Conservation (phyloP, 53 echinoderm and acorn worm genomes). For the Holothuria leucospilota region DNA sequence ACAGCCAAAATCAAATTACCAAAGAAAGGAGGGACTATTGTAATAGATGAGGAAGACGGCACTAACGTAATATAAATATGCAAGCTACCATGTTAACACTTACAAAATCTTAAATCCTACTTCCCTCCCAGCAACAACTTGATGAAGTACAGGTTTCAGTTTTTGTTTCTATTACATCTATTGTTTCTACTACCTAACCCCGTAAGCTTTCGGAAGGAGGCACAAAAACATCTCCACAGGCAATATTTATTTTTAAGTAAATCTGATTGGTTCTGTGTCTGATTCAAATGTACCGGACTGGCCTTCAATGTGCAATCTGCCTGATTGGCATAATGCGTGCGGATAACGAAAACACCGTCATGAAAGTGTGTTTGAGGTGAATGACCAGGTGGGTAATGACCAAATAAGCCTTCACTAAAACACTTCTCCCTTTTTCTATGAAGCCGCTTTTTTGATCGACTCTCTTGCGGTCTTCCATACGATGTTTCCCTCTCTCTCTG, state of each 20-base stretch:
- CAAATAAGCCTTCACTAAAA: conserved; percentile 38
- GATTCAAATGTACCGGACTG: conserved; percentile 41
- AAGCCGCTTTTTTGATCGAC: conserved; percentile 20
- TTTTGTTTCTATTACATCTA: conserved; percentile 28
- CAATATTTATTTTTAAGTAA: conserved; percentile 47
- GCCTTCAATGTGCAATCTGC: conserved; percentile 40
- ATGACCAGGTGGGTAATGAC: conserved; percentile 40
- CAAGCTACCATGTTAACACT: conserved; percentile 35
- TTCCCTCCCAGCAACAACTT: conserved; percentile 37
- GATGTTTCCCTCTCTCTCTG: conserved; percentile 21
- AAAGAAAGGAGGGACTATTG: conserved; percentile 27
- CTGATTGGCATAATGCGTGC: conserved; percentile 44
- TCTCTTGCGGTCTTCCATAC: conserved; percentile 32
- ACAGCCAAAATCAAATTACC: conserved; percentile 31
- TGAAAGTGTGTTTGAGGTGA: conserved; percentile 43
- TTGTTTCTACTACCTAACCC: background rate
- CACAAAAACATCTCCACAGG: conserved; percentile 35
- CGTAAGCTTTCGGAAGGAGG: conserved; percentile 2
- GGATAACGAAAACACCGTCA: conserved; percentile 46
- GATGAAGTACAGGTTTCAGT: conserved; percentile 46
- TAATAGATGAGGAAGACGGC: conserved; percentile 6
- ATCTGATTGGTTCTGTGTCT: conserved; percentile 31
- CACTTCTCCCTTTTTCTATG: conserved; percentile 26
- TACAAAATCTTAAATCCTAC: conserved; percentile 23
- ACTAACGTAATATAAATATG: conserved; percentile 19